These are phyloP conservation scores for Brenthis daphne DNA, from an alignment of 2,888 invertebrate genomes.

Conservation along the genomic window DNA sequence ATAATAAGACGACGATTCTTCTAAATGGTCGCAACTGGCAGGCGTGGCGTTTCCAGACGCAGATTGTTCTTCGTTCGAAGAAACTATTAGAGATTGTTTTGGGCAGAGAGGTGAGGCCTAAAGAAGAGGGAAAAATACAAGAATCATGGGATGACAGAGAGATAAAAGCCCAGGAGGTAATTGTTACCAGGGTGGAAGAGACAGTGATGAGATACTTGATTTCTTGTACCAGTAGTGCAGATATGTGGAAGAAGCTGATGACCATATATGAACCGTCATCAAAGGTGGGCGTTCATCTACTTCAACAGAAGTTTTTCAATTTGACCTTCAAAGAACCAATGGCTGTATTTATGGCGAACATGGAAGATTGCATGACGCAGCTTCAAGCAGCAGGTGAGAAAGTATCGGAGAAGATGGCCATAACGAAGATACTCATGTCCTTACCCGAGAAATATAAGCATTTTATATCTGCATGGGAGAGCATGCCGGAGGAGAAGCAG, in stretches of 20 bases:
- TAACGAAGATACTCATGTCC: constrained; percentile 49
- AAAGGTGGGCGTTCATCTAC: constrained; percentile 47
- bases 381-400: constrained; percentile 16
- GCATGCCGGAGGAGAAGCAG: constrained; percentile 38
- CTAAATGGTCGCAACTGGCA: constrained; percentile 1
- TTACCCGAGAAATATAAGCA: constrained; percentile 48
- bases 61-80: constrained; percentile 7
- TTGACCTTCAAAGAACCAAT: constrained; percentile 38
- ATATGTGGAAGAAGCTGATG: constrained; percentile 48
- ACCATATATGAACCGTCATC: constrained; percentile 40
- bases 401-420: constrained; percentile 38
- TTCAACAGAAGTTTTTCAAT: constrained; percentile 43
- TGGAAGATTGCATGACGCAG: constrained; percentile 44
- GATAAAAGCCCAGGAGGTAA: constrained; percentile 23
- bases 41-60: constrained; percentile 1
- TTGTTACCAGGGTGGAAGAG: constrained; percentile 35
- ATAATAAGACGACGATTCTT: constrained; percentile 3
- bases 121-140: constrained; percentile 9
- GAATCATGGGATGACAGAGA: constrained; percentile 37
- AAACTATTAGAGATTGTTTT: constrained; percentile 10
- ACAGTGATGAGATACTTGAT: constrained; percentile 44
- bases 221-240: constrained; percentile 40
- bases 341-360: constrained; percentile 43
- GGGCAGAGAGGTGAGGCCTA: background rate
- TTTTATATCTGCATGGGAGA: constrained; percentile 50